Evolutionary conservation across 2,797 vertebrate genomes (phyloP), one percentile per base, ranked within the genome.

Genomic region (Chrysocyon brachyurus): DNA sequence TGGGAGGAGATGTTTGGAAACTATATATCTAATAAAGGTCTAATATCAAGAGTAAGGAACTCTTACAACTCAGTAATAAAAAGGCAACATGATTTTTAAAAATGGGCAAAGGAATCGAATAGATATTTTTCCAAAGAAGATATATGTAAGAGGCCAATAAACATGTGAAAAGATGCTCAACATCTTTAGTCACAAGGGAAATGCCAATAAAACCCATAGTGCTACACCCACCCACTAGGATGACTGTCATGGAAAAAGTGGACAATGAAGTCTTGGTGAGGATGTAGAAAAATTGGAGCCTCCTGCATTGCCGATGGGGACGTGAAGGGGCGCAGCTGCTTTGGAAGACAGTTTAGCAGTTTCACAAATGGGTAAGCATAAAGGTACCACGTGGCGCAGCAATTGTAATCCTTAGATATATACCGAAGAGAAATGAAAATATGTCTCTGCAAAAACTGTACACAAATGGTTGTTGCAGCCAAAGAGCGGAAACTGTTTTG

Each of bases 81-180:
- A 36, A 64, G 36, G 33, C 61, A 40, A 46, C 3, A 28, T 49
- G 31, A 72, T 70, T 49, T 70, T 70, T 4, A 78, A 91, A 87
- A 86, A 28, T 63, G 22, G 14, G 24, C 61, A 63, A 83, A 77
- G 14, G 31, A 87, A 64, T 61, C 63, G 9, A 63, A 86, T 87
- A 91, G 56, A 33, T n/a, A 36, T 90, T 94, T 95, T 21, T 96
- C 56, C n/a, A 83, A n/a, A 68, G 68, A 68, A 49, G 75, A 73
- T 33, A 33, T 33, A 33, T 31, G 63, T 63, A 83, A 15, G 15
- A 24, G 54, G 21, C 40, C n/a, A 70, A 21, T 84, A 57, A 72
- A 68, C 61, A 92, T 36, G 19, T 75, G 78, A 61, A 88, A 93
- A 75, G 11, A 22, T 52, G 2, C 31, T 82, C 24, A 90, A 10